Base-by-base conservation (phyloP, 2,113 vertebrate genomes). In the Cyprinus carpio region DNA sequence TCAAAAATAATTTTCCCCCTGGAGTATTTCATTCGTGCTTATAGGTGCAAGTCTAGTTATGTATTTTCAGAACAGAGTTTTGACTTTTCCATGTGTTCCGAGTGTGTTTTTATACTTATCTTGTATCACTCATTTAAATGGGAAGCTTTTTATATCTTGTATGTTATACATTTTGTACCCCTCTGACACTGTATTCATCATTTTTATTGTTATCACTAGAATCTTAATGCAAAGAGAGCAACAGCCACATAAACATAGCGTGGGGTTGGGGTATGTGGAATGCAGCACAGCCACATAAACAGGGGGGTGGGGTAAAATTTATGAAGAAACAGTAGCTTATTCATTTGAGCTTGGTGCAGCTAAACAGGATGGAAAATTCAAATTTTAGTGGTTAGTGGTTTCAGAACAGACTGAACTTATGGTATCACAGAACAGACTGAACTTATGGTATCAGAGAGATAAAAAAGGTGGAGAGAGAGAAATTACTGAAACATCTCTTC, bases 361-460 rank as follows among this genome's bases (percentile, higher is more conserved):
- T 74, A 77, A 76, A 29, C 37, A 78, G 37, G 43, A 54, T 62
- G 25, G 37, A 67, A 16, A 34, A 3, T 74, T 60, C 34, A 49
- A 49, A 46, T 80, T 84, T 81, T 60, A 72, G 84, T 16, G 67
- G 65, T 76, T 60, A 67, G 25, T 40, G 34, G 23, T 27, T 80
- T 34, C 15, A 60, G 65, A 83, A 56, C 40, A 51, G 80, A 65
- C 72, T 69, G 84, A 84, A 84, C 77, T 75, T 69, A 10, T 67
- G 13, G 27, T 31, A 13, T 31, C 8, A 51, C 8, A 37, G 49
- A 37, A 56, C 40, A 51, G 80, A 65, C 72, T 69, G 84, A 84
- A 84, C 77, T 75, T 69, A 10, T 67, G 13, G 27, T 31, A 13
- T 31, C 8, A 51, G 18, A 37, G 49, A 37, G 10, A 82, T 2